Percentiles rank a stretch among this genome's conserved stretches.
Evolutionary conservation across 37 sponge, comb jelly and placozoan species (phyloP).

Genomic region (Oopsacas minuta): DNA sequence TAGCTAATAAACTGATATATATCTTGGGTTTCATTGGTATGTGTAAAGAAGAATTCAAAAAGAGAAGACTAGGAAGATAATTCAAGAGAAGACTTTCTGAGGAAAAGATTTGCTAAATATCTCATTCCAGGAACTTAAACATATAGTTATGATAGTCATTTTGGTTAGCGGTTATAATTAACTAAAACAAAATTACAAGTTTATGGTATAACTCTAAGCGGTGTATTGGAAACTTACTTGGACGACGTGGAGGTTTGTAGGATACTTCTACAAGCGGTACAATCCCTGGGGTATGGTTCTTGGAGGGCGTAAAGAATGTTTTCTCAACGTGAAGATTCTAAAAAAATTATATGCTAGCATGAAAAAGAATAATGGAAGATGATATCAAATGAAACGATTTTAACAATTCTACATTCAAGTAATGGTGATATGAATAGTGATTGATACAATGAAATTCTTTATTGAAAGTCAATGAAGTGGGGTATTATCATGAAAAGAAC

Average conservation of each 20-base stretch:
- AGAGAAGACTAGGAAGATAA: neutral
- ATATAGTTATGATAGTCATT: too few relatives aligned
- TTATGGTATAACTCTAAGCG: too few relatives aligned
- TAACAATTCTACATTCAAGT: too few relatives aligned
- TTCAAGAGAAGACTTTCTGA: neutral
- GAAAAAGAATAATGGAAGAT: too few relatives aligned
- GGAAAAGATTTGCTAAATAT: neutral
- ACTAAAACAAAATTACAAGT: too few relatives aligned
- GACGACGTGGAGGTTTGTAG: neutral
- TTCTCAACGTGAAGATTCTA: slow-evolving; percentile 2
- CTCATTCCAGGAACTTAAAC: neutral
- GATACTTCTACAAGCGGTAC: neutral
- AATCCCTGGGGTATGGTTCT: neutral
- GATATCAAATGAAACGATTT: too few relatives aligned
- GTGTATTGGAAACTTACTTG: too few relatives aligned
- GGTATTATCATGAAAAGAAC: too few relatives aligned
- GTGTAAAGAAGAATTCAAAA: neutral
- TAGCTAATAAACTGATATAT: too few relatives aligned
- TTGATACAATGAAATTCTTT: neutral
- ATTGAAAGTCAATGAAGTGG: too few relatives aligned
- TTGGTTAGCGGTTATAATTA: too few relatives aligned
- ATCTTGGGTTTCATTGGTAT: neutral
- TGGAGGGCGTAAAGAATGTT: slow-evolving; percentile 1
- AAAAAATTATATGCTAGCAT: too few relatives aligned
- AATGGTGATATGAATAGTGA: neutral